Evolutionary conservation across 2,888 invertebrate species (phyloP).

Genomic region (Agriopis aurantiaria): DNA sequence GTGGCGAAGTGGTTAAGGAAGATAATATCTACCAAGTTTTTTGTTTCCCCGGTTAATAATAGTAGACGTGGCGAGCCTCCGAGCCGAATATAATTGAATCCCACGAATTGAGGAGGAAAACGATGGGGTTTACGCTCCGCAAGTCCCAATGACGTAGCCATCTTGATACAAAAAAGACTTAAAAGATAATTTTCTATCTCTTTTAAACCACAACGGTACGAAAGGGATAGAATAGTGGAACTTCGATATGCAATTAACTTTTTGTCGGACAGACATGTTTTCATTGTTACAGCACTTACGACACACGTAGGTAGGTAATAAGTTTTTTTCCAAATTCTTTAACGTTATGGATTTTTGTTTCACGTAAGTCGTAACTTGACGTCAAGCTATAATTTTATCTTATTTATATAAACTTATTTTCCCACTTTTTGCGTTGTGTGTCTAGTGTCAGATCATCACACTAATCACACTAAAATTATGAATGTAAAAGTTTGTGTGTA

Average conservation of each 20-base stretch:
- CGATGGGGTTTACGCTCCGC: conserved; percentile 73
- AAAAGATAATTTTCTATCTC: conserved; percentile 50
- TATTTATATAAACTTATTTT: no score
- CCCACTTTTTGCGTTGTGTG: no score
- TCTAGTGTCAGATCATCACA: no score
- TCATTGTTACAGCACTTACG: conserved; percentile 40
- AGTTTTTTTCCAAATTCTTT: conserved; percentile 22
- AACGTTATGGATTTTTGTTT: conserved; percentile 37
- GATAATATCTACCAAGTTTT: conserved; percentile 55
- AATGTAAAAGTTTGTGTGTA: no score
- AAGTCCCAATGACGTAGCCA: conserved; percentile 72
- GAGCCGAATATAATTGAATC: conserved; percentile 76
- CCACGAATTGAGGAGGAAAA: conserved; percentile 78
- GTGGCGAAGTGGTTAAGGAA: conserved; percentile 35
- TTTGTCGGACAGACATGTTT: conserved; percentile 63
- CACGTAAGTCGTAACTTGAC: conserved; percentile 5
- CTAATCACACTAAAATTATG: no score
- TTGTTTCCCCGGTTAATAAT: conserved; percentile 62
- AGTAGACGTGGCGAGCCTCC: conserved; percentile 43
- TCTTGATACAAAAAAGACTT: conserved; percentile 63
- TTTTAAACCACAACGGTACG: conserved; percentile 48
- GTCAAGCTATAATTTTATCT: no score
- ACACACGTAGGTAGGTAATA: conserved; percentile 33
- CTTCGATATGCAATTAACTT: conserved; percentile 72
- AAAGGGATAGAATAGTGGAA: conserved; percentile 55